phyloP scores from a whole-genome alignment of 2,113 vertebrate genomes.

The Vulpes ferrilata region DNA sequence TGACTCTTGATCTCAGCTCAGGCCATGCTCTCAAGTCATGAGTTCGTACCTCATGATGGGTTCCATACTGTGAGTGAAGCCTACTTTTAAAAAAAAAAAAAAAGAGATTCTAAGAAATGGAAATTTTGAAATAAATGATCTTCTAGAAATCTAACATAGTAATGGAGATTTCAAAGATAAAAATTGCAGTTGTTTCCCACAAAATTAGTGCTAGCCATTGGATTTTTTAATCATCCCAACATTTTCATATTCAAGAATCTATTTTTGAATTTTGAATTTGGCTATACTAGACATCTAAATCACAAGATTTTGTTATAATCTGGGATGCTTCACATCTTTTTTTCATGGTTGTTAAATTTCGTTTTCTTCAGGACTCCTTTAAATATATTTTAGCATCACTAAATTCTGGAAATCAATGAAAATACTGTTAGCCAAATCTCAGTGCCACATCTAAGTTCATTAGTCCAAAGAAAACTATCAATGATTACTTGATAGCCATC shows the following conservation, averaged over 20 bases:
- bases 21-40: background rate
- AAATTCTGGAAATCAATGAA: constrained; percentile 2
- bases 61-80: background rate
- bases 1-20: background rate
- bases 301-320: background rate
- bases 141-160: background rate
- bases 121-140: background rate
- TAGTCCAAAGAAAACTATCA: background rate
- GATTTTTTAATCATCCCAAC: background rate
- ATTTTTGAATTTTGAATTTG: constrained; percentile 1
- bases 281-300: background rate
- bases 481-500: background rate
- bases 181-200: background rate
- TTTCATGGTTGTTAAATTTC: background rate
- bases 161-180: background rate
- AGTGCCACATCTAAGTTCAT: background rate
- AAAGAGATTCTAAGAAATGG: background rate
- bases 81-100: background rate
- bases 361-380: background rate
- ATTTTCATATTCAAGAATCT: constrained; percentile 14
- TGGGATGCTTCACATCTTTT: background rate
- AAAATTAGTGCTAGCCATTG: background rate
- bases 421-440: background rate
- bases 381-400: background rate
- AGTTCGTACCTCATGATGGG: background rate